Evolutionary conservation across 2,888 invertebrate genomes (phyloP).

Genomic region (Phrixothrix hirtus): DNA sequence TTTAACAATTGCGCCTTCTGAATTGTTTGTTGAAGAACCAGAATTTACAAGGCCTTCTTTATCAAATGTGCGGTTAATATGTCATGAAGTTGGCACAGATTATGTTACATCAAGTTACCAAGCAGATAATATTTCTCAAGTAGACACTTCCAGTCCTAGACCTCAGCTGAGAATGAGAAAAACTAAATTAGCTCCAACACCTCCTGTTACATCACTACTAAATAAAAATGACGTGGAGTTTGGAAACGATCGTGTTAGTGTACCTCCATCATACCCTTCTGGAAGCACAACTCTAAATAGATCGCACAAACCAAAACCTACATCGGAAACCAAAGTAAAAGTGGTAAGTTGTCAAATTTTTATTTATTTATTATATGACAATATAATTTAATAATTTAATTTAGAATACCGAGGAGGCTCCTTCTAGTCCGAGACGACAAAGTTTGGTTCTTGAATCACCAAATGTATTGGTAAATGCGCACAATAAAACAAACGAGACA

Average conservation of each 20-base stretch:
- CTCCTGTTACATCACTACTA: conserved; percentile 43
- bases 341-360: too few relatives aligned
- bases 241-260: conserved; percentile 48
- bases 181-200: conserved; percentile 76
- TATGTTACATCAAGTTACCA: conserved; percentile 27
- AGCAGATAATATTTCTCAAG: conserved; percentile 17
- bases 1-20: conserved; percentile 64
- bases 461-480: conserved; percentile 43
- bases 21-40: conserved; percentile 60
- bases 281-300: conserved; percentile 52
- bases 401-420: conserved; percentile 8
- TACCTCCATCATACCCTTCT: conserved; percentile 57
- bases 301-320: conserved; percentile 42
- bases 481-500: conserved; percentile 30
- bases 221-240: conserved; percentile 46
- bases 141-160: conserved; percentile 67
- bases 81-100: conserved; percentile 23
- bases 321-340: conserved; percentile 15
- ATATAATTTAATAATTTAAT: background rate
- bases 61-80: conserved; percentile 29
- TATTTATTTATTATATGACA: too few relatives aligned
- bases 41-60: conserved; percentile 59
- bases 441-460: conserved; percentile 43
- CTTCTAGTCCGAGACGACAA: conserved; percentile 26
- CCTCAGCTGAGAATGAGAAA: conserved; percentile 63